Evolutionary conservation across 2,888 invertebrate species (phyloP).

Genomic region (Xanthia icteritia): DNA sequence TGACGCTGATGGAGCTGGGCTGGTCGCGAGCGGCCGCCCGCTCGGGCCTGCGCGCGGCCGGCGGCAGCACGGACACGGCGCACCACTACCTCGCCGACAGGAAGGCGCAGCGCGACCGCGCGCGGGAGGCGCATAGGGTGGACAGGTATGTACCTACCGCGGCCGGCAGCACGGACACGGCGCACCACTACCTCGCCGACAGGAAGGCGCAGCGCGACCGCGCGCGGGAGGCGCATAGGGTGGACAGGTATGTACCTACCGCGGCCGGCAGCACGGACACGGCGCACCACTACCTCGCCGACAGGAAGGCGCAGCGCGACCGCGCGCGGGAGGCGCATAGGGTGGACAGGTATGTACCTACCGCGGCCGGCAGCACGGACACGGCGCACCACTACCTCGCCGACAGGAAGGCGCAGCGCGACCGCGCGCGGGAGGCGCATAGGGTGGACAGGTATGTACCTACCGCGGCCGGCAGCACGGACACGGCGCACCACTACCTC

Average conservation of each 20-base stretch:
- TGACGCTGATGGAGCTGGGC: slow-evolving; percentile 88
- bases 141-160: slow-evolving; percentile 59
- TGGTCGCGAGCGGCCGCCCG: slow-evolving; percentile 93
- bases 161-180: slow-evolving; percentile 89
- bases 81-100: slow-evolving; percentile 92
- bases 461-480: slow-evolving; percentile 66
- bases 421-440: slow-evolving; percentile 59
- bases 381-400: slow-evolving; percentile 91
- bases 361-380: slow-evolving; percentile 66
- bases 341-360: slow-evolving; percentile 68
- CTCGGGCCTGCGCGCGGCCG: slow-evolving; percentile 90
- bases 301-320: slow-evolving; percentile 87
- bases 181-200: slow-evolving; percentile 92
- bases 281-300: slow-evolving; percentile 92
- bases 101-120: slow-evolving; percentile 86
- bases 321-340: slow-evolving; percentile 77
- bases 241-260: slow-evolving; percentile 67
- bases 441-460: slow-evolving; percentile 22
- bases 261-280: slow-evolving; percentile 87
- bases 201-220: slow-evolving; percentile 87
- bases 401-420: slow-evolving; percentile 87
- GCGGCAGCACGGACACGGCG: slow-evolving; percentile 89
- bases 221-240: slow-evolving; percentile 74
- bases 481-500: slow-evolving; percentile 91
- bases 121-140: slow-evolving; percentile 74